Base-by-base conservation (phyloP, 1,140 invertebrate genomes). In the Drosophila santomea region DNA sequence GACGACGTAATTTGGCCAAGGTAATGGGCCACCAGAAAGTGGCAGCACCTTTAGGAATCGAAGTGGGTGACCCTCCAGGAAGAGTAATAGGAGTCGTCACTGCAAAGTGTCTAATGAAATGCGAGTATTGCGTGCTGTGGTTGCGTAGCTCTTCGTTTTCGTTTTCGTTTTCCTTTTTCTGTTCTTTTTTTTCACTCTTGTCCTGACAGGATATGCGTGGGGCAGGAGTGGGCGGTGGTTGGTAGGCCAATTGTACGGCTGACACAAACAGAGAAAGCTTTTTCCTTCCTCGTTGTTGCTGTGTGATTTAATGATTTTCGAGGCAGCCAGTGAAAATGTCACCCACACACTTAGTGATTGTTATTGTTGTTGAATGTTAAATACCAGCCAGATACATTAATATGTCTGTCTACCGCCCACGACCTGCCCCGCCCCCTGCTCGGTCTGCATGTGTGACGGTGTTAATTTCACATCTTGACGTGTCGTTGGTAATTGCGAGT, bases 401-500 rank as follows among this genome's bases (percentile, higher is more conserved):
- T 89, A 89, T 84, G 83, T 89, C 79, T 82, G 78, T 58, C 64
- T 66, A 11, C 63, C 63, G 44, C 41, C 55, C 50, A 51, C 47
- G 47, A 74, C 78, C 59, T 17, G 15, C 32, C 67, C 17, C 54
- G 28, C 47, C 57, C 55, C 23, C n/a, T 4, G 17, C 39, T 14
- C 50, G 60, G 52, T 57, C 76, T 51, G 79, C 58, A 82, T 86
- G 84, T 84, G 84, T 89, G 84, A 88, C 84, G 84, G 84, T 89
- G 84, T 89, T 89, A 89, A 89, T 89, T 89, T 89, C 84, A 84
- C 84, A 89, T 90, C 84, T 89, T 89, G 84, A 89, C 84, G 84
- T 89, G 84, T 89, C 77, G 84, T 90, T 89, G 84, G 84, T 90
- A 89, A 89, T 89, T 89, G 84, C 77, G 80, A 89, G 80, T 84